Base-by-base conservation (phyloP, 2,797 vertebrate genomes). In the Thalassophryne amazonica region DNA sequence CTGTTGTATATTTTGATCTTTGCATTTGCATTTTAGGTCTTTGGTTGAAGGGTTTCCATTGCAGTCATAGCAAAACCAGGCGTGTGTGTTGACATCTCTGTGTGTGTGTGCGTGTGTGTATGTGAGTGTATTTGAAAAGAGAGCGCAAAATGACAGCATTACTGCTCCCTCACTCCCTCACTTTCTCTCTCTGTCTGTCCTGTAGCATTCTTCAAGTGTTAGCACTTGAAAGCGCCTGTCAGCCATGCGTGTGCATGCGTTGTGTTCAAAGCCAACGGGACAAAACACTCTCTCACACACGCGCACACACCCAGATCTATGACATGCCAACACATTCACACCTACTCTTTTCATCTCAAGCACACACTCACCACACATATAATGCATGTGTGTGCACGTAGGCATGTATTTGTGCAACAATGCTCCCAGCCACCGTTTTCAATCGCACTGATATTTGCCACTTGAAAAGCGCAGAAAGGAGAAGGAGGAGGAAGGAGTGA, bases 371-470 rank as follows among this genome's bases (percentile, higher is more conserved):
- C 49, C 38, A 11, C 46, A 49, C 28, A 36, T 6, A 21, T 1
- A 27, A 20, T n/a, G 30, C 4, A 1, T 9, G 33, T 9, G 3
- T 39, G 21, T 53, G 18, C 43, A 36, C 54, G 46, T 22, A 40
- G 41, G 49, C 51, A 46, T 35, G 16, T 32, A 46, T 16, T 31
- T 25, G 22, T 38, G 16, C 43, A 34, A 31, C n/a, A n/a, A n/a
- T n/a, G n/a, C n/a, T n/a, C n/a, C n/a, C n/a, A n/a, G n/a, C n/a
- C n/a, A n/a, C n/a, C n/a, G n/a, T n/a, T n/a, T n/a, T 58, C 68
- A 46, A 53, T 69, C 49, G 58, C 57, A 20, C 63, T 86, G 73
- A 85, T 86, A 86, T 88, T 73, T 83, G 64, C 55, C 71, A 85
- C 85, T 80, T 80, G 37, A 79, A 76, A 72, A 64, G 69, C 65